Evolutionary conservation across 2,888 invertebrate species (phyloP).

Genomic region (Dynastes tityus): DNA sequence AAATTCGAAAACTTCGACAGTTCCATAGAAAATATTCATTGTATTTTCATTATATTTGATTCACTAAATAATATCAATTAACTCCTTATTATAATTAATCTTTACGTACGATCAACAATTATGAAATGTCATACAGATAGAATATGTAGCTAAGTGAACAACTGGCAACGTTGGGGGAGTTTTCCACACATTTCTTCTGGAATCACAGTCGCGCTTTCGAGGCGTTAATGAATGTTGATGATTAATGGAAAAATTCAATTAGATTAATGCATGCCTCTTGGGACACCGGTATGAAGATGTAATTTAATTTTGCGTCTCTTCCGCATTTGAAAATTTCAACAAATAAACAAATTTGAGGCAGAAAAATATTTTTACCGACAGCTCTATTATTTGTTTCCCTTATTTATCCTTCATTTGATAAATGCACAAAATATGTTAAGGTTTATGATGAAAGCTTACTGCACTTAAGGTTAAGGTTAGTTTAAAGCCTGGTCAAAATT

Average conservation of each 20-base stretch:
- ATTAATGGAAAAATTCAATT: conserved; percentile 51
- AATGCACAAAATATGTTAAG: not conserved
- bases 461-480: too few species aligned
- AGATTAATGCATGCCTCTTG: conserved; percentile 43
- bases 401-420: conserved; percentile 1
- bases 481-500: too few species aligned
- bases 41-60: conserved; percentile 52
- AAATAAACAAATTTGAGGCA: conserved; percentile 20
- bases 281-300: not conserved
- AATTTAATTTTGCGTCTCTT: conserved; percentile 19
- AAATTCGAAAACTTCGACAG: conserved; percentile 8
- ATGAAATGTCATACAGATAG: conserved; percentile 5
- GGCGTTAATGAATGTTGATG: conserved; percentile 41
- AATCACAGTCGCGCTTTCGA: conserved; percentile 30
- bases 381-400: not conserved
- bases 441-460: too few species aligned
- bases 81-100: not conserved
- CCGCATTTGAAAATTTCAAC: not conserved
- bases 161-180: not conserved
- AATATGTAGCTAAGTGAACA: conserved; percentile 11
- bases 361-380: not conserved
- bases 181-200: conserved; percentile 5
- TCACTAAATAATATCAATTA: conserved; percentile 54
- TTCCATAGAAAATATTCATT: conserved; percentile 11
- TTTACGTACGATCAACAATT: conserved; percentile 12